Evolutionary conservation across 2,113 vertebrate genomes (phyloP).

Genomic region (Passer domesticus): DNA sequence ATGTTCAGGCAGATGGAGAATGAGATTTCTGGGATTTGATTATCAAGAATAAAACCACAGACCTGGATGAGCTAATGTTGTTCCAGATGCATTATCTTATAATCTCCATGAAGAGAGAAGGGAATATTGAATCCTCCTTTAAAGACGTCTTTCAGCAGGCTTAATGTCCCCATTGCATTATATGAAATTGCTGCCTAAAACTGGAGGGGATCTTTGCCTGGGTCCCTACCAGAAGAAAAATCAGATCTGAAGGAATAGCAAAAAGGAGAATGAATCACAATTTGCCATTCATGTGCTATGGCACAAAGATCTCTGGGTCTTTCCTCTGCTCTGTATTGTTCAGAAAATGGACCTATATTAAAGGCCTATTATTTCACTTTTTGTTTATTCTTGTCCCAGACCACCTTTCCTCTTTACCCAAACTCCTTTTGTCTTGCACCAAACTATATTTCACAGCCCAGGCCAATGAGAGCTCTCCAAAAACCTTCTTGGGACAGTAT

Average conservation of each 20-base stretch:
- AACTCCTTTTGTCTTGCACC: neutral
- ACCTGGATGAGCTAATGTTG: slow-evolving; percentile 72
- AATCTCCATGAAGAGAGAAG: slow-evolving; percentile 65
- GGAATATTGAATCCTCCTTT: slow-evolving; percentile 30
- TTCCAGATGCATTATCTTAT: slow-evolving; percentile 74
- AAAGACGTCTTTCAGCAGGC: slow-evolving; percentile 3
- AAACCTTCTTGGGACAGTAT: neutral
- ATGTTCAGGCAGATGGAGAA: slow-evolving; percentile 53
- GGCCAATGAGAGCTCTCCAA: neutral
- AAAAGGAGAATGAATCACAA: neutral
- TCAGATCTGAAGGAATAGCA: neutral
- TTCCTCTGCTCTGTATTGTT: neutral
- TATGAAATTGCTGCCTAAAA: slow-evolving; percentile 15
- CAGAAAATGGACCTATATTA: neutral
- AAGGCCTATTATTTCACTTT: neutral
- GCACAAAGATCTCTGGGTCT: neutral
- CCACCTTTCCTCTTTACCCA: neutral
- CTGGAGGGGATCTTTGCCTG: neutral
- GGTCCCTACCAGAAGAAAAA: slow-evolving; percentile 1
- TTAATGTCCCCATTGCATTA: neutral
- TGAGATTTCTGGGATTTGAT: slow-evolving; percentile 68
- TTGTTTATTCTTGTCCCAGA: neutral
- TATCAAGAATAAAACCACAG: slow-evolving; percentile 70
- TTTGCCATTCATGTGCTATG: neutral
- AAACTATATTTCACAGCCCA: neutral